Conservation (phyloP, 2,797 vertebrate species). For the Naso thynnoides region DNA sequence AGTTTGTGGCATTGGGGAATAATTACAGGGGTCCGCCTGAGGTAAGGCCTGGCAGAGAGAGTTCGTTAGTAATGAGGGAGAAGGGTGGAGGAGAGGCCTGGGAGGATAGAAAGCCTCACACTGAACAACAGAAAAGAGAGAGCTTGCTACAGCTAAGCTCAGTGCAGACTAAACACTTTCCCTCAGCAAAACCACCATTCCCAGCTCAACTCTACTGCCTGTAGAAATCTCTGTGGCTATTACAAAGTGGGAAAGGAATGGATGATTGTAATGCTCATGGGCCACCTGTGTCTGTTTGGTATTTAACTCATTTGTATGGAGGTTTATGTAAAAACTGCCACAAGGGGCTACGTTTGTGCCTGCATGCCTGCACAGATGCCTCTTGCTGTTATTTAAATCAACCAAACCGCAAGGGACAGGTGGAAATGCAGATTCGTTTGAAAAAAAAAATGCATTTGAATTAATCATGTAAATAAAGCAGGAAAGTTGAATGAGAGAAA, state of each 20-base stretch:
- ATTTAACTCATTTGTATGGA: conserved; percentile 71
- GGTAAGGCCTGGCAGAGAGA: conserved; percentile 84
- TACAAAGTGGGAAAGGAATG: conserved; percentile 42
- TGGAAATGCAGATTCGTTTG: conserved; percentile 47
- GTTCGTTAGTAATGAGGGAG: conserved; percentile 81
- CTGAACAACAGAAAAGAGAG: conserved; percentile 52
- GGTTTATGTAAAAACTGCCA: conserved; percentile 57
- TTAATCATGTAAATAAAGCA: conserved; percentile 40
- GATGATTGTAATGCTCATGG: conserved; percentile 48
- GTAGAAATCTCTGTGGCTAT: conserved; percentile 48
- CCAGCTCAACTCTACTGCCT: conserved; percentile 47
- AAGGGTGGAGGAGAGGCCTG: conserved; percentile 67
- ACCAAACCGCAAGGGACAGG: conserved; percentile 39
- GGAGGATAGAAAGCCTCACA: conserved; percentile 61
- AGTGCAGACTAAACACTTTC: conserved; percentile 66
- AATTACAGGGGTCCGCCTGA: conserved; percentile 84
- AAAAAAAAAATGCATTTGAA: conserved; percentile 46
- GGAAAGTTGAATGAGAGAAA: conserved; percentile 17
- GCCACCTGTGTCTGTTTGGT: conserved; percentile 61
- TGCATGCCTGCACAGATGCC: conserved; percentile 22
- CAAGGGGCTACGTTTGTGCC: conserved; percentile 36
- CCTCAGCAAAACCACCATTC: conserved; percentile 50
- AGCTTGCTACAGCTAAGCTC: conserved; percentile 51
- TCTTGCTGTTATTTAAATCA: conserved; percentile 56
- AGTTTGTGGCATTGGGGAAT: conserved; percentile 84